A percentile compares a stretch with the other conserved stretches of the same genome.
Conservation (phyloP, 2,113 vertebrate species). For the Cyanoramphus novaezelandiae region DNA sequence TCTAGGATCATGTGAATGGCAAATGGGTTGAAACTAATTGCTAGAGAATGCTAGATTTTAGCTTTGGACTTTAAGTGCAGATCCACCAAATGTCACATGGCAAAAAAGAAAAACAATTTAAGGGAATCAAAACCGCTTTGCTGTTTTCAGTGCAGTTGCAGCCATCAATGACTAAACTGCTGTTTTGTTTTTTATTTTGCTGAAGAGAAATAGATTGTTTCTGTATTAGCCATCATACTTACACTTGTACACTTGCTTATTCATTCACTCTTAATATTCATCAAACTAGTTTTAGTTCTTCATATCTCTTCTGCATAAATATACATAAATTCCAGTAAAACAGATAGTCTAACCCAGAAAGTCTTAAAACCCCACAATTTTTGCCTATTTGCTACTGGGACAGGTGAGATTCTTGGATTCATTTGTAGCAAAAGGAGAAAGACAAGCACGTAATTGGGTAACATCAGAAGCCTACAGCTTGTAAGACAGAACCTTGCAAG, state of each 20-base stretch:
- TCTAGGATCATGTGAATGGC: neutral
- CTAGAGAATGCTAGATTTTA: neutral
- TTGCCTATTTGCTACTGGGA: neutral
- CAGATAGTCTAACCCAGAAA: neutral
- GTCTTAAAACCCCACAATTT: neutral
- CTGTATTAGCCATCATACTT: neutral
- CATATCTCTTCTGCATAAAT: neutral
- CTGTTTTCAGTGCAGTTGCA: neutral
- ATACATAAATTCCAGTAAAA: neutral
- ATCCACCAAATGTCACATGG: neutral
- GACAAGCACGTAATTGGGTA: neutral
- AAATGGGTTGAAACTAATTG: neutral
- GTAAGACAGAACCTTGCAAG: neutral
- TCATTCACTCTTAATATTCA: neutral
- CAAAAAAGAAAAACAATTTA: neutral
- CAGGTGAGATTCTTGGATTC: neutral
- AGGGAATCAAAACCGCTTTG: neutral
- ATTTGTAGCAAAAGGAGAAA: neutral
- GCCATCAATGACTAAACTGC: neutral
- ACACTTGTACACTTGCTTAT: neutral
- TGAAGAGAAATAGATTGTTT: neutral
- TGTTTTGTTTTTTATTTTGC: neutral
- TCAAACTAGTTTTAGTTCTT: neutral
- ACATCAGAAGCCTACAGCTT: neutral
- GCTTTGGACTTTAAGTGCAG: neutral